Percentiles rank a stretch among this genome's conserved stretches.
Conservation (phyloP, 2,113 vertebrate genomes). For the Nesogale talazaci region DNA sequence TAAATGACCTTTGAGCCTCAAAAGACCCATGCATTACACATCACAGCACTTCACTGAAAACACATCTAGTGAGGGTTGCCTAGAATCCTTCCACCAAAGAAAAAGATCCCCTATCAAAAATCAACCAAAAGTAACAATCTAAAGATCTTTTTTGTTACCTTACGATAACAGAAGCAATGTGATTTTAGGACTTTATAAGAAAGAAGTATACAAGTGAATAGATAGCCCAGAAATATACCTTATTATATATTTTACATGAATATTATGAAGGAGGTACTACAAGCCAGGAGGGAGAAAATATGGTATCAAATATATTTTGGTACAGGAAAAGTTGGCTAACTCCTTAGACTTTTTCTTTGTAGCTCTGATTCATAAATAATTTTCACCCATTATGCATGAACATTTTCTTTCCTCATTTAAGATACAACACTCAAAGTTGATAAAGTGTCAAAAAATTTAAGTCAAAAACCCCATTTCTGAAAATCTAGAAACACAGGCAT, state of each 20-base stretch:
- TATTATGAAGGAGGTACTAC: neutral
- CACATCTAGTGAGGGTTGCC: neutral
- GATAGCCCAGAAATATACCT: slow-evolving; percentile 6
- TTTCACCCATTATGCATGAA: too few species aligned
- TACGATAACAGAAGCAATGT: slow-evolving; percentile 27
- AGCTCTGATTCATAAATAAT: too few species aligned
- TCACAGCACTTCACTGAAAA: slow-evolving; percentile 46
- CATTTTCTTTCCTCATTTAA: neutral
- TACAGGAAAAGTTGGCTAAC: slow-evolving; percentile 6
- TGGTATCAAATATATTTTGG: slow-evolving; percentile 36
- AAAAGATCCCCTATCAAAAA: slow-evolving; percentile 15
- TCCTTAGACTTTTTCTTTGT: slow-evolving; percentile 12
- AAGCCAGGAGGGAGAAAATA: slow-evolving; percentile 7
- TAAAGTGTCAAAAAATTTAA: neutral
- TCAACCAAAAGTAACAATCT: slow-evolving; percentile 26
- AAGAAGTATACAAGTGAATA: neutral
- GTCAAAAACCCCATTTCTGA: neutral
- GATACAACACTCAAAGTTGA: slow-evolving; percentile 38
- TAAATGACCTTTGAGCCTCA: slow-evolving; percentile 21
- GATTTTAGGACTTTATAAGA: neutral
- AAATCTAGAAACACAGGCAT: neutral
- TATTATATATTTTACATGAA: slow-evolving; percentile 1
- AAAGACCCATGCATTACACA: neutral
- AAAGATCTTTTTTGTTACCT: neutral
- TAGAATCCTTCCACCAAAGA: slow-evolving; percentile 30